phyloP scores from a whole-genome alignment of 2,797 vertebrate species.

The Crocodylus rhombifer region DNA sequence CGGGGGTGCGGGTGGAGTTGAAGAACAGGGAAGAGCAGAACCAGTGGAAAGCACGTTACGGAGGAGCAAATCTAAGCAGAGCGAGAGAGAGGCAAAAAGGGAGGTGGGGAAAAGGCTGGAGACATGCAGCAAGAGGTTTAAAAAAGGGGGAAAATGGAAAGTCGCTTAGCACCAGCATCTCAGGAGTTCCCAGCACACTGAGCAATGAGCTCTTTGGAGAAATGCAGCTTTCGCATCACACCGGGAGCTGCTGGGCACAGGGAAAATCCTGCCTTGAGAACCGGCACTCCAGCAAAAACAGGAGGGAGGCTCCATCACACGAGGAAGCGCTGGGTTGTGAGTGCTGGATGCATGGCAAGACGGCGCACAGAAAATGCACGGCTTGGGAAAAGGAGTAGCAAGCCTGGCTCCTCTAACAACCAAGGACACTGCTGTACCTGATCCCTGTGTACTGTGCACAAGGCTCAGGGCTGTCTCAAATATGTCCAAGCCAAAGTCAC shows the following conservation, averaged over 20 bases:
- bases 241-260: background rate
- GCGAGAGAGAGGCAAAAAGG: background rate
- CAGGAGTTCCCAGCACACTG: background rate
- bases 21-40: background rate
- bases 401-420: background rate
- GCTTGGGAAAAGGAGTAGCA: background rate
- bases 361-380: background rate
- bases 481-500: background rate
- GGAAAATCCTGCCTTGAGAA: background rate
- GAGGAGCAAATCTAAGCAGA: background rate
- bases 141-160: background rate
- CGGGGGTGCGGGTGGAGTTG: too few species aligned
- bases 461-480: background rate
- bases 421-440: background rate
- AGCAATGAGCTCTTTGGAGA: background rate
- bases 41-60: fast-evolving
- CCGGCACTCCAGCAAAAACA: background rate
- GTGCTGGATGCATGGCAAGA: background rate
- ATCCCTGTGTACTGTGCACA: background rate
- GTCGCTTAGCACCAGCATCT: background rate
- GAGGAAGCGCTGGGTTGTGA: background rate
- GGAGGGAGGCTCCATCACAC: background rate
- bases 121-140: background rate
- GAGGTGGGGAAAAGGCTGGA: background rate
- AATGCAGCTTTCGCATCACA: background rate